phyloP scores from a whole-genome alignment of 2,113 vertebrate species.

The Lepidothrix coronata region DNA sequence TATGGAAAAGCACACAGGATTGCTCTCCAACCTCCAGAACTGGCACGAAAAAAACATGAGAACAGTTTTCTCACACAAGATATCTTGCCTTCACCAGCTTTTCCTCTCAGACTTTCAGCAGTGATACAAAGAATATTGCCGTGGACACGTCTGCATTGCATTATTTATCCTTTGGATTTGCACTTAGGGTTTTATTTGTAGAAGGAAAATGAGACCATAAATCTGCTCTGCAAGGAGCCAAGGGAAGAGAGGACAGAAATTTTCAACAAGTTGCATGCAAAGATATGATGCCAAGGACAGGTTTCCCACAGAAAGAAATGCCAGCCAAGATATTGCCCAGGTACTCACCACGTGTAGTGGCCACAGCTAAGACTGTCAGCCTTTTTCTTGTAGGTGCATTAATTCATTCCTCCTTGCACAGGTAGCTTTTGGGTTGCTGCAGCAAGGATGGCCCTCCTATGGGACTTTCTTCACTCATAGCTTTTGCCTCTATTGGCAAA shows the following conservation, averaged over 20 bases:
- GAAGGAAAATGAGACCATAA: conserved; percentile 38
- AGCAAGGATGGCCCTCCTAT: neutral
- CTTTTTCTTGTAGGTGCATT: neutral
- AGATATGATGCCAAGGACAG: neutral
- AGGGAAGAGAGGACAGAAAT: neutral
- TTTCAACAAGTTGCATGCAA: neutral
- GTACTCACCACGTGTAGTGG: neutral
- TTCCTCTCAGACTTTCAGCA: conserved; percentile 13
- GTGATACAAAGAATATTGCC: conserved; percentile 2
- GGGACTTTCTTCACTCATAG: neutral
- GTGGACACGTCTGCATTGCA: neutral
- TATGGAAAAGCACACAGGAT: neutral
- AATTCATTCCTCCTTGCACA: neutral
- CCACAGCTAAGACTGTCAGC: neutral
- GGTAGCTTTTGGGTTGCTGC: neutral
- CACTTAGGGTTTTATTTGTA: conserved; percentile 33
- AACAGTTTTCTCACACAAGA: neutral
- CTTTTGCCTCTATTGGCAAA: neutral
- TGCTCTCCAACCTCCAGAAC: neutral
- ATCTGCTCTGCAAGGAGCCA: conserved; percentile 18
- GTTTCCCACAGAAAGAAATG: neutral
- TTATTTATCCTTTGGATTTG: conserved; percentile 50
- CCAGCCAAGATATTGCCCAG: neutral
- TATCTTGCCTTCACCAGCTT: conserved; percentile 30
- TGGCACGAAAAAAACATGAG: neutral